These are phyloP conservation scores for Mustela lutreola DNA, from an alignment of 2,113 vertebrate genomes.

Conservation along the genomic window DNA sequence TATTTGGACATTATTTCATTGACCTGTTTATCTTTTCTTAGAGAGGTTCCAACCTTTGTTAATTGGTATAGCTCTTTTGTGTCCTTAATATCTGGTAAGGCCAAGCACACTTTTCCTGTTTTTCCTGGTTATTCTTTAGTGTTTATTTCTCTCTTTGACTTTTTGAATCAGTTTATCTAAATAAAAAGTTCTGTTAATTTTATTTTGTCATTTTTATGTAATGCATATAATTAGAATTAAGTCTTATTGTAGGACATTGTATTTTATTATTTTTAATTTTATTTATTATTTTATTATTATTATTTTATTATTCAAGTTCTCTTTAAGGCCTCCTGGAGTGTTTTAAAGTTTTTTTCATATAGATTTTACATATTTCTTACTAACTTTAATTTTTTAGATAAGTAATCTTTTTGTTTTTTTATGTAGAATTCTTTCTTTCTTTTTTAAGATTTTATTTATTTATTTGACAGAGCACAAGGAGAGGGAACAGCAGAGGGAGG, in stretches of 20 bases:
- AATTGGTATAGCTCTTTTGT: conserved; percentile 32
- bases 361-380: conserved; percentile 2
- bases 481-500: neutral
- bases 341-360: neutral
- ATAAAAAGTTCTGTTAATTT: conserved; percentile 16
- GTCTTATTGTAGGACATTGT: conserved; percentile 11
- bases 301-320: neutral
- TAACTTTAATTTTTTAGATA: conserved; percentile 31
- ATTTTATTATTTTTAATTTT: neutral
- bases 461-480: neutral
- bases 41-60: neutral
- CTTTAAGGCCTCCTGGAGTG: neutral
- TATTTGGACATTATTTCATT: conserved; percentile 38
- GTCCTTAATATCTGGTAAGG: neutral
- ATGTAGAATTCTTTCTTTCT: neutral
- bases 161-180: conserved; percentile 40
- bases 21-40: neutral
- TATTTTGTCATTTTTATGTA: neutral
- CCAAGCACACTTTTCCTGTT: neutral
- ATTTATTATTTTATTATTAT: too few species aligned
- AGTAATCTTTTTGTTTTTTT: conserved; percentile 35
- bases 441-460: neutral
- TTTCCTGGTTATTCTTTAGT: neutral
- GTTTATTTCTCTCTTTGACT: conserved; percentile 16
- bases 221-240: neutral